Base-by-base conservation (phyloP, 2,113 vertebrate species). In the Erythrocercus mccallii region DNA sequence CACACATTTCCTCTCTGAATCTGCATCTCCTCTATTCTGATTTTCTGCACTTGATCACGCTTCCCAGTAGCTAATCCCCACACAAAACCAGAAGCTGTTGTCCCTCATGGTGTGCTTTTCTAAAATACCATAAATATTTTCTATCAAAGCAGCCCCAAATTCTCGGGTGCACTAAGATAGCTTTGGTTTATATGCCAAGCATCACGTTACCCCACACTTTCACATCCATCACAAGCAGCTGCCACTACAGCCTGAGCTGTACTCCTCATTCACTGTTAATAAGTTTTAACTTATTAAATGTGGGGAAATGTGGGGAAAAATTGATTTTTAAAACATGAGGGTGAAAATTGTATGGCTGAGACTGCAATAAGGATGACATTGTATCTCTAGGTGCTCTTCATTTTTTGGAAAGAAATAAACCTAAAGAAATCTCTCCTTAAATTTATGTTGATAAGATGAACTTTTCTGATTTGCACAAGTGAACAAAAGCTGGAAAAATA, bases 101-200 rank as follows among this genome's bases (percentile, higher is more conserved):
- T 89, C 84, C 37, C 86, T 91, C 73, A 48, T 16, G n/a, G 30
- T 60, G 62, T 33, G 40, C 37, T 84, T 87, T 38, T 69, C 70
- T 84, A 72, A 95, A 95, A 96, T 91, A 31, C 66, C 73, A 62
- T 3, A 40, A 87, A 89, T 92, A 76, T 81, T 80, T 96, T 30
- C 50, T 87, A 74, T 54, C 72, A 89, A 68, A 87, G 77, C 1
- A 12, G 69, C 54, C 4, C 8, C 48, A 50, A 69, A 82, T 76
- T 77, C 91, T 87, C 14, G n/a, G 80, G 37, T 92, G 86, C 65
- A 71, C 44, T 38, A 24, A 64, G 85, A 91, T 4, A 78, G 16
- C 50, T 89, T 72, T 68, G 82, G 57, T 76, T 89, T 80, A 12
- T 35, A 25, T 16, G 78, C 27, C n/a, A 82, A 48, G 81, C 38